Conservation (phyloP, 2,113 vertebrate species). For the Pangasianodon hypophthalmus region DNA sequence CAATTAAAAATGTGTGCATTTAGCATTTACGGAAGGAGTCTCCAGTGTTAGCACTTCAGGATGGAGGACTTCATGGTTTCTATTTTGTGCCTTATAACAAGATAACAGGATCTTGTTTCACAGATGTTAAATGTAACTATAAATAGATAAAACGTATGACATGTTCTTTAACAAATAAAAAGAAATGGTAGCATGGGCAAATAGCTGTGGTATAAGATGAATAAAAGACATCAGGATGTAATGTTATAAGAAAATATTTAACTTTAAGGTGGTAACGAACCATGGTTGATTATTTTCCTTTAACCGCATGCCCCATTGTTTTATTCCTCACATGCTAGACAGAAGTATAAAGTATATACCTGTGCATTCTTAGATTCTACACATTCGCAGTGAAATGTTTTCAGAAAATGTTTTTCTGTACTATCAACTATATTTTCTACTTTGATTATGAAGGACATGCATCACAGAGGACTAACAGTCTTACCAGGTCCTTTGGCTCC, state of each 20-base stretch:
- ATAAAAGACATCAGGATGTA: neutral
- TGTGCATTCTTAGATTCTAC: too few relatives aligned
- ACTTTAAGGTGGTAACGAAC: neutral
- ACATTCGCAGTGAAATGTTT: too few relatives aligned
- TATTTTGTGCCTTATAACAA: too few relatives aligned
- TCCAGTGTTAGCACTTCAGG: too few relatives aligned
- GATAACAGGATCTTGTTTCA: too few relatives aligned
- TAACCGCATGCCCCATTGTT: neutral
- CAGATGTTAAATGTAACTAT: too few relatives aligned
- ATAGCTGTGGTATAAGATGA: neutral
- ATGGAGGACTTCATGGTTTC: too few relatives aligned
- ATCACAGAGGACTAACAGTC: conserved; percentile 22
- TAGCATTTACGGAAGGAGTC: too few relatives aligned
- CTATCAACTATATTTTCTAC: neutral
- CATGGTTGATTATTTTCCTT: neutral
- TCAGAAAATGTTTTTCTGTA: neutral
- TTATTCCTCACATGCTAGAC: neutral
- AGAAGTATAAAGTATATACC: neutral
- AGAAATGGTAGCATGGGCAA: neutral
- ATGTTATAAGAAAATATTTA: neutral
- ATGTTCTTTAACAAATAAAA: neutral
- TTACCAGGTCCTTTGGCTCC: conserved; percentile 93
- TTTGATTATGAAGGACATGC: neutral
- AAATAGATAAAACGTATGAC: too few relatives aligned
- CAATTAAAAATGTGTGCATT: too few relatives aligned